phyloP scores from a whole-genome alignment of 1,140 invertebrate genomes.

The Andricus grossulariae region DNA sequence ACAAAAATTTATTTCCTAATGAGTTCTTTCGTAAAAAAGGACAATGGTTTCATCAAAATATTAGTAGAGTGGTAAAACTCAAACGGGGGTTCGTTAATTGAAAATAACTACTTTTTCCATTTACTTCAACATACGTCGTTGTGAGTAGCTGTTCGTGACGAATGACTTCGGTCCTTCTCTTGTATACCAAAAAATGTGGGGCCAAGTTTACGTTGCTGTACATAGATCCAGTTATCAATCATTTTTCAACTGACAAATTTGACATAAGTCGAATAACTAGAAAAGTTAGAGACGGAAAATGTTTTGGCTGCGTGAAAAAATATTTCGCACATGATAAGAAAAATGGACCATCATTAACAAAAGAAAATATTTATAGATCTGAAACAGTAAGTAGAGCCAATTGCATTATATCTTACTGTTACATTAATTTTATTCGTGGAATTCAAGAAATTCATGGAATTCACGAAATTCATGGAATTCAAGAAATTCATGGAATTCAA shows the following conservation, averaged over 20 bases:
- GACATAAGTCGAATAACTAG: neutral
- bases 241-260: neutral
- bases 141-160: slow-evolving; percentile 14
- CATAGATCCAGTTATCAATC: neutral
- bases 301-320: neutral
- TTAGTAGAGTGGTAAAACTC: slow-evolving; percentile 2
- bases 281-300: neutral
- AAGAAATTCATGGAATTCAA: too few species aligned
- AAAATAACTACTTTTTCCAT: slow-evolving; percentile 6
- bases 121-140: slow-evolving; percentile 29
- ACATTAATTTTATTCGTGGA: neutral
- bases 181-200: neutral
- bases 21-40: neutral
- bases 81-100: neutral
- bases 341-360: neutral
- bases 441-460: too few species aligned
- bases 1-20: slow-evolving; percentile 10
- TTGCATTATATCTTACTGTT: too few species aligned
- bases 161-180: slow-evolving; percentile 15
- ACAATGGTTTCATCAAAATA: neutral
- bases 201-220: slow-evolving; percentile 3
- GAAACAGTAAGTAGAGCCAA: neutral
- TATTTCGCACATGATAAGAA: neutral
- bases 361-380: neutral
- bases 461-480: too few species aligned